phyloP scores from a whole-genome alignment of 2,797 vertebrate genomes.

The Leuciscus waleckii region DNA sequence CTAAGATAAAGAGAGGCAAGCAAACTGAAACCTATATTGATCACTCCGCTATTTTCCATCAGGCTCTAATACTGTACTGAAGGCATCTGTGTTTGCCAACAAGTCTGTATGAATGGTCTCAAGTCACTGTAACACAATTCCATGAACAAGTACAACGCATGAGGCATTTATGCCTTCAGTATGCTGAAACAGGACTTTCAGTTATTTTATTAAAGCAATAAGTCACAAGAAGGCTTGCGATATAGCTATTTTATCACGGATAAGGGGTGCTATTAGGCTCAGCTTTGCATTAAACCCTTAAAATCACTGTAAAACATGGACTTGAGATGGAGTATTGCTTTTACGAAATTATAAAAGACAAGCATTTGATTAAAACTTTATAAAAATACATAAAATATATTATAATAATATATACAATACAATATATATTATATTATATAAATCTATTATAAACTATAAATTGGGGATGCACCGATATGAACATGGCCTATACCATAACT shows the following conservation, averaged over 20 bases:
- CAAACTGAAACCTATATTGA: constrained; percentile 52
- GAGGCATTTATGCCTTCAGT: neutral
- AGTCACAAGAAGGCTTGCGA: neutral
- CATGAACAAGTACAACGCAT: neutral
- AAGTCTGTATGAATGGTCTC: constrained; percentile 12
- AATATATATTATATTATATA: neutral
- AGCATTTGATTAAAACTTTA: neutral
- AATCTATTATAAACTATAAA: neutral
- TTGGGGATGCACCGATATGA: too few species aligned
- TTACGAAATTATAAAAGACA: neutral
- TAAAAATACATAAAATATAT: neutral
- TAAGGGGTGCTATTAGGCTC: neutral
- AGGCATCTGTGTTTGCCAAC: constrained; percentile 28
- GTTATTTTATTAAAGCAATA: neutral
- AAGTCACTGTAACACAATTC: neutral
- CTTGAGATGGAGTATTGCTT: neutral
- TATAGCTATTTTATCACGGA: neutral
- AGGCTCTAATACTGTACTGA: constrained; percentile 18
- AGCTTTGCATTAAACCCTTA: neutral
- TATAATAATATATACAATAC: neutral
- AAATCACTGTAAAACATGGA: neutral
- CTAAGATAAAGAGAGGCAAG: constrained; percentile 49
- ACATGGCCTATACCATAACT: too few species aligned
- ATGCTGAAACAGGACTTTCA: constrained; percentile 10
- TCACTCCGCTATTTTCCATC: constrained; percentile 18